A percentile compares a stretch with the other conserved stretches of the same genome.
Evolutionary conservation across 2,113 vertebrate species (phyloP).

Genomic region (Anarhynchus alexandrinus): DNA sequence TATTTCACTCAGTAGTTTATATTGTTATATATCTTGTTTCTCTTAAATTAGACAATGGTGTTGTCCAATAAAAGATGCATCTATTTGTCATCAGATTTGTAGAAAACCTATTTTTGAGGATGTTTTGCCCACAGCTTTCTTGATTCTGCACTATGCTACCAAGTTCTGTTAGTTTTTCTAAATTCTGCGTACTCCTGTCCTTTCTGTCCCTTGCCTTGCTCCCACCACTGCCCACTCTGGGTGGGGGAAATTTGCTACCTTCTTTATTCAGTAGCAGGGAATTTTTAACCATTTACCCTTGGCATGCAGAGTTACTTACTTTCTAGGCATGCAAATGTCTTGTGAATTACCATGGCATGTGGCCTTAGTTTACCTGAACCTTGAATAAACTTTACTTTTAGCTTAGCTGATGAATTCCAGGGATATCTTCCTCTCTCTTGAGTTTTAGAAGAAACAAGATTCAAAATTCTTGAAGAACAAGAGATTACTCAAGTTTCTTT

Average conservation of each 20-base stretch:
- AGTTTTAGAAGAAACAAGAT: not conserved
- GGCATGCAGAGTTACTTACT: not conserved
- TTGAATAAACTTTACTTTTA: not conserved
- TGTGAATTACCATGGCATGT: not conserved
- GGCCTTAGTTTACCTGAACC: not conserved
- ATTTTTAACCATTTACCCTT: not conserved
- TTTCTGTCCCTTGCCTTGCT: not conserved
- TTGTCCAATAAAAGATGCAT: not conserved
- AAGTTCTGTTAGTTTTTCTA: not conserved
- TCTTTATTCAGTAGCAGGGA: not conserved
- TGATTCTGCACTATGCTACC: not conserved
- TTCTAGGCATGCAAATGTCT: not conserved
- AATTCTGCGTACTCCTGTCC: accelerated
- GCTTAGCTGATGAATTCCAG: not conserved
- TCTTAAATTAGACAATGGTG: not conserved
- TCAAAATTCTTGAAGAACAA: not conserved
- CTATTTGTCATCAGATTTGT: not conserved
- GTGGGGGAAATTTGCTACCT: not conserved
- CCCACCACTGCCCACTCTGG: not conserved
- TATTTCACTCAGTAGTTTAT: not conserved
- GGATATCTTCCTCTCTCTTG: not conserved
- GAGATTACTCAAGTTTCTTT: not conserved
- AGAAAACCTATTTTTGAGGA: not conserved
- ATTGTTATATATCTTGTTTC: not conserved
- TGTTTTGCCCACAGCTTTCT: not conserved